Evolutionary conservation across 1,140 invertebrate species (phyloP), one percentile per base, ranked within the genome.

Genomic region (Drosophila eugracilis): DNA sequence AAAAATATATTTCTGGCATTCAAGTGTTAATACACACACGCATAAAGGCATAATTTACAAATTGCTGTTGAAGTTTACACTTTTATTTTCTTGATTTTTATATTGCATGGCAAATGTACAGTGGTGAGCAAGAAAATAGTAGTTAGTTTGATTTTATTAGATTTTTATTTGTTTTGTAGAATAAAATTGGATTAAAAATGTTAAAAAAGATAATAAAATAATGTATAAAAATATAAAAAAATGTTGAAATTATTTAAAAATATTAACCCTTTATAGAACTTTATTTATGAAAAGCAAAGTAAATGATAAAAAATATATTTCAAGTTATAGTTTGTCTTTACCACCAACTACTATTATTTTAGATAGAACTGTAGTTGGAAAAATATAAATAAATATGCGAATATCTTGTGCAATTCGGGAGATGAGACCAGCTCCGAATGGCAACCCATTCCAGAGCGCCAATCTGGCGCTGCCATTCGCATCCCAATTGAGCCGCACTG

Each of bases 401-500:
- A 54, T 47, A 52, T 65, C 70, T 73, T 63, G 41, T 63, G 47
- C 47, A 63, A 37, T 52, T 48, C 47, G 32, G 47, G 52, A 44
- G 53, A 21, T 73, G 57, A 52, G 49, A 53, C 19, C 47, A 19
- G 21, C 10, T 17, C 37, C 24, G 24, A 41, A 19, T n/a, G n/a
- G n/a, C 37, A 24, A 1, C 15, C 15, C 5, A 5, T 10, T 22
- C 14, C 49, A 24, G 12, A 2, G 12, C 3, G 1, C 17, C 47
- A 41, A 45, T 47, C 32, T 32, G 39, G 28, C 49, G 78, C 50
- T 74, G 48, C 60, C 69, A 85, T 42, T 79, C 66, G 80, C 57
- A 70, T 72, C 62, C 60, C 72, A 77, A 85, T 85, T 85, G 80
- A 85, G 80, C 80, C 78, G 39, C 72, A 77, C 67, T 85, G 80